Evolutionary conservation across 2,113 vertebrate species (phyloP).

Genomic region (Clarias macrocephalus): DNA sequence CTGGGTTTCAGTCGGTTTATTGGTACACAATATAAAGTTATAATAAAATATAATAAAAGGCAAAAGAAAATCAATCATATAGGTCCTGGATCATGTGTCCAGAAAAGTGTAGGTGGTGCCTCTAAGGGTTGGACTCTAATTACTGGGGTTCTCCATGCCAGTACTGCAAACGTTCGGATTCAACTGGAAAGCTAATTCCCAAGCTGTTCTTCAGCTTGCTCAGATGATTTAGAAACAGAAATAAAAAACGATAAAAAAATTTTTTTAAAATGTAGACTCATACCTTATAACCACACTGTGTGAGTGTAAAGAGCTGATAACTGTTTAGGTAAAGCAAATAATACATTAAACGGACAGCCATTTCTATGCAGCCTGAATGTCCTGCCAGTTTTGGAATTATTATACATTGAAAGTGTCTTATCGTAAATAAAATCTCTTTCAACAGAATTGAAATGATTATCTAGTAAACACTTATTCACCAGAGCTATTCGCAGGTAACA

Average conservation of each 20-base stretch:
- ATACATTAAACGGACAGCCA: not conserved
- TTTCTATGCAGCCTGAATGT: not conserved
- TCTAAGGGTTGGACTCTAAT: not conserved
- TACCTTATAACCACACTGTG: not conserved
- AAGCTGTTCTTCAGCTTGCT: not conserved
- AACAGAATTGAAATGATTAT: not conserved
- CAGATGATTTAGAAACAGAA: not conserved
- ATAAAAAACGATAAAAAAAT: not conserved
- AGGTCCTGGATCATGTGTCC: not conserved
- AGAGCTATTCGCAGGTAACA: not conserved
- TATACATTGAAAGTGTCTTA: not conserved
- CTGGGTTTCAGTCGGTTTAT: too few species aligned
- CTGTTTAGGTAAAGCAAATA: conserved; percentile 1
- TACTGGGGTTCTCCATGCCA: not conserved
- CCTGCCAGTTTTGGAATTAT: not conserved
- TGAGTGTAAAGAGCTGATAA: conserved; percentile 16
- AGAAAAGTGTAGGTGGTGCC: not conserved
- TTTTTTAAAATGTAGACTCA: not conserved
- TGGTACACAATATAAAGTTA: too few species aligned
- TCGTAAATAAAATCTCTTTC: not conserved
- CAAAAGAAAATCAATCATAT: not conserved
- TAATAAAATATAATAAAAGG: too few species aligned
- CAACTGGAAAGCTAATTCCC: not conserved
- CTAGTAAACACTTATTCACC: not conserved
- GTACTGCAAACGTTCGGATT: not conserved